Evolutionary conservation across 2,797 vertebrate genomes (phyloP).

Genomic region (Simalia tracyae): DNA sequence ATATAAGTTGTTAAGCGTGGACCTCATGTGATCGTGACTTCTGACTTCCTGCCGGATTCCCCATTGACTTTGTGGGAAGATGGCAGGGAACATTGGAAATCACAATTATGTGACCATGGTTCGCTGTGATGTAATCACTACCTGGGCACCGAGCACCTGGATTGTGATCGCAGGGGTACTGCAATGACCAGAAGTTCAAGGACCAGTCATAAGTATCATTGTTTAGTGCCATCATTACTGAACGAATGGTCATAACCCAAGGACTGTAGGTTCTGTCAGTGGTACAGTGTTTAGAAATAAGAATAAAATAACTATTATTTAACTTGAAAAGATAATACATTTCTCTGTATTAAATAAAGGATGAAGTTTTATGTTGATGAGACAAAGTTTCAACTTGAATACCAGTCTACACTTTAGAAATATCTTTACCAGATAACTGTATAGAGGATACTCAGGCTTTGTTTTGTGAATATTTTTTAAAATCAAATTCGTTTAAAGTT

Average conservation of each 20-base stretch:
- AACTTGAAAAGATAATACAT: neutral
- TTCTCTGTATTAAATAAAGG: neutral
- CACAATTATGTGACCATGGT: neutral
- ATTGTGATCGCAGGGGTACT: neutral
- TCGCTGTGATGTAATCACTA: neutral
- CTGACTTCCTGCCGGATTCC: neutral
- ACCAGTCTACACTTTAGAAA: neutral
- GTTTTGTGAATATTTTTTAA: neutral
- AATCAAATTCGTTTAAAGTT: neutral
- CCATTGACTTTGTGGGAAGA: neutral
- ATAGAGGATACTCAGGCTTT: neutral
- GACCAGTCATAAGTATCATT: neutral
- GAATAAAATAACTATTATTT: neutral
- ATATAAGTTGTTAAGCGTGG: neutral
- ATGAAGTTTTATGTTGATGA: neutral
- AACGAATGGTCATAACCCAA: neutral
- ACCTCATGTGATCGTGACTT: neutral
- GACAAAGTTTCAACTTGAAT: neutral
- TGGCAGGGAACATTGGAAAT: neutral
- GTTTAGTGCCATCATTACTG: neutral
- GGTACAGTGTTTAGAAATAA: neutral
- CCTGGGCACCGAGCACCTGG: neutral
- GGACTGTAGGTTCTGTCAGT: neutral
- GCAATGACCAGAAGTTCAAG: neutral
- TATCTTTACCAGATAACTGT: neutral